Conservation (phyloP, 2,888 invertebrate genomes). For the Scrobipalpa costella region DNA sequence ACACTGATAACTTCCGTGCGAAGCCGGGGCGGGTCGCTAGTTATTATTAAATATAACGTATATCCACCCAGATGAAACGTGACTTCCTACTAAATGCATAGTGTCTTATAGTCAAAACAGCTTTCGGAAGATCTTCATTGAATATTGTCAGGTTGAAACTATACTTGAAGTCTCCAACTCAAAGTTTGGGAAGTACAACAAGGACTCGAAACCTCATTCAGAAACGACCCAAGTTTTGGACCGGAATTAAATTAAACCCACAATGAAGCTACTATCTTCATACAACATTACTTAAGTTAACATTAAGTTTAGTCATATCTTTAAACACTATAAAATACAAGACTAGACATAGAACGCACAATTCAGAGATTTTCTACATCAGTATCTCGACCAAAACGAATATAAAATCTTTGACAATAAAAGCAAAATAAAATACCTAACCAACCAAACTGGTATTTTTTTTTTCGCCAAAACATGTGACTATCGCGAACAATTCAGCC, state of each 20-base stretch:
- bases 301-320: not conserved
- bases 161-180: not conserved
- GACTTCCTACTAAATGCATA: too few relatives aligned
- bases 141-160: conserved; percentile 9
- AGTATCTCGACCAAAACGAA: too few relatives aligned
- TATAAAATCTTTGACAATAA: not conserved
- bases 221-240: not conserved
- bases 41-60: too few relatives aligned
- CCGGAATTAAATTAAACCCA: not conserved
- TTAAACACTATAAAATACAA: not conserved
- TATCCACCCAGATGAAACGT: too few relatives aligned
- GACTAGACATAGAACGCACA: not conserved
- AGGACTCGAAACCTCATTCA: conserved; percentile 20
- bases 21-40: too few relatives aligned
- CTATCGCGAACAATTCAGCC: not conserved
- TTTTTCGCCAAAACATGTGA: not conserved
- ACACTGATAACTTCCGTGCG: too few relatives aligned
- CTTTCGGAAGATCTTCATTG: not conserved
- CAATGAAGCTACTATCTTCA: not conserved
- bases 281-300: not conserved
- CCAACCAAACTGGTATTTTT: too few relatives aligned
- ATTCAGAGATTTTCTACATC: too few relatives aligned
- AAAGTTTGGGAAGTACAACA: not conserved
- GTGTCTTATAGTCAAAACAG: not conserved
- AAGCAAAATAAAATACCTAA: not conserved